Conservation (phyloP, 2,888 invertebrate species). For the Eutolmus rufibarbis region DNA sequence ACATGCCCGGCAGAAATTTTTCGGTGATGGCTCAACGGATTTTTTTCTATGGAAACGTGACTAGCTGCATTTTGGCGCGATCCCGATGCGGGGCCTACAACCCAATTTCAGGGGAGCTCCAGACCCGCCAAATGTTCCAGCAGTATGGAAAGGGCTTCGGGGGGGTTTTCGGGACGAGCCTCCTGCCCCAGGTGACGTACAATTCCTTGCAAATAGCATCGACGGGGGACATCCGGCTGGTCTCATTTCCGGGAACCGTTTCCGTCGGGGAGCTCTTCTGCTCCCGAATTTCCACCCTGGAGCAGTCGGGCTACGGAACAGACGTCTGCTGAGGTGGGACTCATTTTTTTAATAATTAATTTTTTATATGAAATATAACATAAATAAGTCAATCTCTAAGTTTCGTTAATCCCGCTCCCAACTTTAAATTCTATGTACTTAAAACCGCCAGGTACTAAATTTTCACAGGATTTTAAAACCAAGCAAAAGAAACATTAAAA, state of each 20-base stretch:
- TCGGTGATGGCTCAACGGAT: constrained; percentile 50
- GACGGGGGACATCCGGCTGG: constrained; percentile 66
- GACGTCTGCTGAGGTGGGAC: constrained; percentile 47
- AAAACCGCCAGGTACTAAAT: too few species aligned
- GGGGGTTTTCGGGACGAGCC: not conserved
- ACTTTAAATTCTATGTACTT: too few species aligned
- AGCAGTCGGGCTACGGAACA: constrained; percentile 61
- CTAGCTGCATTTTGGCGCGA: constrained; percentile 71
- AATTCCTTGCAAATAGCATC: constrained; percentile 68
- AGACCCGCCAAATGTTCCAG: constrained; percentile 51
- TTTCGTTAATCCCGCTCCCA: too few species aligned
- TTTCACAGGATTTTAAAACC: not conserved
- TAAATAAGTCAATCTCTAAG: too few species aligned
- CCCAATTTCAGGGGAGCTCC: constrained; percentile 71
- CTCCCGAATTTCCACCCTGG: constrained; percentile 64
- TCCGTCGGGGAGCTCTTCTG: constrained; percentile 67
- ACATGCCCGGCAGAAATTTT: constrained; percentile 50
- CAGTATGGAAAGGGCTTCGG: not conserved
- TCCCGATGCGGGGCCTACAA: constrained; percentile 70
- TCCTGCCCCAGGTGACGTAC: constrained; percentile 52
- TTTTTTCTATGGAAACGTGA: constrained; percentile 68
- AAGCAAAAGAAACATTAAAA: not conserved
- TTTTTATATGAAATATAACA: too few species aligned
- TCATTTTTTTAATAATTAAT: too few species aligned
- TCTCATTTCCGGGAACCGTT: constrained; percentile 66